Percentiles rank a stretch among this genome's conserved stretches.
These are phyloP conservation scores for Discoglossus pictus DNA, from an alignment of 2,797 vertebrate genomes.

Conservation along the genomic window DNA sequence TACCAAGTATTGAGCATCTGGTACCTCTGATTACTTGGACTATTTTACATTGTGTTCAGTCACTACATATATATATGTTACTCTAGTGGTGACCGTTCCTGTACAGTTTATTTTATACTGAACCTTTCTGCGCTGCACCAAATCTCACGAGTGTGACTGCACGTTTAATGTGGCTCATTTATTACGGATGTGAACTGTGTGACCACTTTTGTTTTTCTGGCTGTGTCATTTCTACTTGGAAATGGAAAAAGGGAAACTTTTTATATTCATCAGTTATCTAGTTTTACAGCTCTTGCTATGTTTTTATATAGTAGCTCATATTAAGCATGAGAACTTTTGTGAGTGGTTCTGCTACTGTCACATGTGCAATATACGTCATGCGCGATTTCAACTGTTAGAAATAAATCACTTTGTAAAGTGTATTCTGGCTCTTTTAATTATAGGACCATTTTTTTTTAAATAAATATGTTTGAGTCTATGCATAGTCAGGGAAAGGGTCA, in stretches of 20 bases:
- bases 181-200: neutral
- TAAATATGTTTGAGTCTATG: too few species aligned
- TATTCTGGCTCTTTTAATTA: neutral
- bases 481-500: too few species aligned
- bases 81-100: neutral
- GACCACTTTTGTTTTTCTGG: neutral
- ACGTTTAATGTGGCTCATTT: too few species aligned
- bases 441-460: too few species aligned
- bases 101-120: slow-evolving; percentile 18
- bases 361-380: slow-evolving; percentile 46
- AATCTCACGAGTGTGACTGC: neutral
- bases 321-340: slow-evolving; percentile 5
- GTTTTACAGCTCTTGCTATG: too few species aligned
- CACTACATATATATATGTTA: too few species aligned
- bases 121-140: neutral
- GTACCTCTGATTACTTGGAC: neutral
- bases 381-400: slow-evolving; percentile 11
- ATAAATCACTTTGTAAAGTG: slow-evolving; percentile 43
- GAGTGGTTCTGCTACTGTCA: slow-evolving; percentile 1
- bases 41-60: neutral
- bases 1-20: slow-evolving; percentile 59
- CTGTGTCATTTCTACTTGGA: too few species aligned
- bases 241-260: too few species aligned
- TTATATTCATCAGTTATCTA: too few species aligned
- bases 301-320: too few species aligned